Evolutionary conservation across 1,140 invertebrate genomes (phyloP), one percentile per base, ranked within the genome.

Genomic region (Nylanderia fulva): DNA sequence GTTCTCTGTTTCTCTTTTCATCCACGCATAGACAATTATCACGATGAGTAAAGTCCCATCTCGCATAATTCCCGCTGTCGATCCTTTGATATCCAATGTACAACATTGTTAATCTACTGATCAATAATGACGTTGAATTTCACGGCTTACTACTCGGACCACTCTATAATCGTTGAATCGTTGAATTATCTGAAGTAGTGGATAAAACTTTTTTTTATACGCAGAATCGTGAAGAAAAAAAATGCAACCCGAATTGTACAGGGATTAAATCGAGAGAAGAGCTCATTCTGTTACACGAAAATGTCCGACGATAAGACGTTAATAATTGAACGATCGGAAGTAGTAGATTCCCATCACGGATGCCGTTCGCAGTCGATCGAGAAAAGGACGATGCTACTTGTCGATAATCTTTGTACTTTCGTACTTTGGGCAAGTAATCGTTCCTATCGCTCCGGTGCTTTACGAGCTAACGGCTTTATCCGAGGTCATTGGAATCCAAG

Each of bases 271-370:
- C 29, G 24, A 42, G 18, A 48, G 11, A 7, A 63, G n/a, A 27
- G 3, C 52, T 61, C 21, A 66, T 36, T 13, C 15, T 42, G 45
- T 52, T 52, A 36, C 29, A 36, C 29, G 33, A 52, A 36, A 79
- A 69, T 82, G 33, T 66, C 24, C 8, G 36, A 45, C 61, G 42
- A 56, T 68, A 33, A 68, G 56, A 66, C n/a, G 63, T 69, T 84
- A 69, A 84, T 84, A 75, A 84, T 84, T 68, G 85, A 60, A 54
- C 45, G 18, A 39, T 80, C 68, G 42, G 66, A 72, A 85, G 61
- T 85, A 45, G 33, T 54, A 56, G 18, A 82, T 58, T 82, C n/a
- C 48, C 18, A 56, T 69, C 63, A 58, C 66, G 64, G 52, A 71
- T 82, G 18, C 64, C 36, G 21, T 82, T 71, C 39, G 52, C 24